Evolutionary conservation across 2,113 vertebrate genomes (phyloP).

Genomic region (Nanger granti): DNA sequence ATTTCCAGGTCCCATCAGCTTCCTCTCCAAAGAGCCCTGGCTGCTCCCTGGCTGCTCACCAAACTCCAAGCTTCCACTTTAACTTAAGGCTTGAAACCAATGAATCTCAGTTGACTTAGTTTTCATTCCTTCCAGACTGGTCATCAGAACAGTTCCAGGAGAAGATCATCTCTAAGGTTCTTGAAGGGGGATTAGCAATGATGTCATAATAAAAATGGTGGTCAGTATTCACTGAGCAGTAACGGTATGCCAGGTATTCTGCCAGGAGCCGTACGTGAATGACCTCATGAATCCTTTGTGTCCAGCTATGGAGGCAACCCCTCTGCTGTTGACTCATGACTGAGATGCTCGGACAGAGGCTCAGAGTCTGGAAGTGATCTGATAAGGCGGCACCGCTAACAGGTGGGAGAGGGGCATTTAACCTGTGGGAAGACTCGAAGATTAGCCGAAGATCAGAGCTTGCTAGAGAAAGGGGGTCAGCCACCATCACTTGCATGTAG

Average conservation of each 20-base stretch:
- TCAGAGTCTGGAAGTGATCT: background rate
- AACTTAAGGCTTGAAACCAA: background rate
- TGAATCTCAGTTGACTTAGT: background rate
- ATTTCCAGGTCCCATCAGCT: background rate
- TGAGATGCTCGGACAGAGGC: background rate
- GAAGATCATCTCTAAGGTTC: background rate
- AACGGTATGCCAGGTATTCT: background rate
- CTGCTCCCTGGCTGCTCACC: too few species aligned
- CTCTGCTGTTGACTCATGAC: background rate
- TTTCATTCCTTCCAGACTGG: background rate
- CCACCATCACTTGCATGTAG: background rate
- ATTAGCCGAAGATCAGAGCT: background rate
- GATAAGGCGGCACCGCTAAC: background rate
- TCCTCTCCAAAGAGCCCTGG: background rate
- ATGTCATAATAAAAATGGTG: background rate
- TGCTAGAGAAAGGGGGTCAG: background rate
- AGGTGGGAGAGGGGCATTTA: background rate
- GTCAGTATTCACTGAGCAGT: background rate
- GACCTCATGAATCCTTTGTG: background rate
- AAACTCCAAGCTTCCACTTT: background rate
- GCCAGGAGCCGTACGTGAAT: background rate
- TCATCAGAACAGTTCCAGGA: background rate
- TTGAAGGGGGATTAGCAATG: too few species aligned
- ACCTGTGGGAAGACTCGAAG: background rate
- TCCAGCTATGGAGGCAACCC: background rate